Percentiles rank a stretch among this genome's conserved stretches.
These are phyloP conservation scores for Monodelphis domestica DNA, from an alignment of 2,797 vertebrate genomes.

Conservation along the genomic window DNA sequence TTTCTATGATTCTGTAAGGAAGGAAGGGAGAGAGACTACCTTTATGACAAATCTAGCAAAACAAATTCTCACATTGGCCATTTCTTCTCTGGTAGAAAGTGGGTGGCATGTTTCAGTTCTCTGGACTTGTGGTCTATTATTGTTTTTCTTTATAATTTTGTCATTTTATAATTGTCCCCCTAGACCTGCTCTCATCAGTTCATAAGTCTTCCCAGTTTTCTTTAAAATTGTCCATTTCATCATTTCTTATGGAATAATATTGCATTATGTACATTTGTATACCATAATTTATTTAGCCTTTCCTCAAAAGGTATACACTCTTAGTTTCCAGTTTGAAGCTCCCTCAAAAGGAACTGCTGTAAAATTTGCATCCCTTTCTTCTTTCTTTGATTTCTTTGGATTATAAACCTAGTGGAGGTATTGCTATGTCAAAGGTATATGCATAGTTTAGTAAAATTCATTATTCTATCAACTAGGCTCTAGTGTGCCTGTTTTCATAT, in stretches of 20 bases:
- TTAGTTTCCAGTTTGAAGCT: constrained; percentile 10
- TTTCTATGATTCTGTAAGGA: background rate
- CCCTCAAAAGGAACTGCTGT: constrained; percentile 10
- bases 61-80: background rate
- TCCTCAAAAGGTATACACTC: background rate
- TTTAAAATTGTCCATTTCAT: background rate
- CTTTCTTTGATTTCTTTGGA: background rate
- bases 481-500: background rate
- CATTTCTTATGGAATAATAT: constrained; percentile 34
- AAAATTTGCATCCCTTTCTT: background rate
- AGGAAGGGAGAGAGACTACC: background rate
- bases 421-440: constrained; percentile 13
- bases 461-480: background rate
- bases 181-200: background rate
- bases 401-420: constrained; percentile 27
- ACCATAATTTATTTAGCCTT: constrained; percentile 15
- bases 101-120: background rate
- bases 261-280: background rate
- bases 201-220: background rate
- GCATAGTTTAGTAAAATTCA: constrained; percentile 12
- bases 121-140: background rate
- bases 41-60: background rate
- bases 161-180: background rate
- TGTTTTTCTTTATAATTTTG: background rate
- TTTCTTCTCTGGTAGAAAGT: background rate